These are phyloP conservation scores for Drosophila neoperkinsi DNA, from an alignment of 2,888 invertebrate genomes.

Conservation along the genomic window DNA sequence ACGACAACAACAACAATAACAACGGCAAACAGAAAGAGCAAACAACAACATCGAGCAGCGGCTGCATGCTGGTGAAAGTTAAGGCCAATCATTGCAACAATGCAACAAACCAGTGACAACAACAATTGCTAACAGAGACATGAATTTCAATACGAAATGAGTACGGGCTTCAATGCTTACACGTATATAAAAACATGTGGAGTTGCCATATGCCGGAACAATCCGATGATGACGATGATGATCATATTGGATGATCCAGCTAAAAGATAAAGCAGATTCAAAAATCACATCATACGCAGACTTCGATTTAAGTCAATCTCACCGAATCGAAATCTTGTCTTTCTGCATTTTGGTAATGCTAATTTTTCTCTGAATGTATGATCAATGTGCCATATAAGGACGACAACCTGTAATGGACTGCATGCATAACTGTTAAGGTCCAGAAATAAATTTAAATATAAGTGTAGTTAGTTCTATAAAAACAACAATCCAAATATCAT, in stretches of 20 bases:
- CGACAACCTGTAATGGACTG: constrained; percentile 19
- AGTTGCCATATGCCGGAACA: constrained; percentile 29
- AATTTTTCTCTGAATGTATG: constrained; percentile 62
- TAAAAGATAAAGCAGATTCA: constrained; percentile 41
- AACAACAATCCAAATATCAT: neutral
- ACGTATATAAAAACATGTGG: constrained; percentile 6
- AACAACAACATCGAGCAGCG: constrained; percentile 18
- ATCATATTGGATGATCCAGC: constrained; percentile 33
- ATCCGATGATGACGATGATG: constrained; percentile 40
- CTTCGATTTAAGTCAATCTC: constrained; percentile 27
- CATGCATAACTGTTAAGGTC: constrained; percentile 38
- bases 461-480: constrained; percentile 7
- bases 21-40: constrained; percentile 9
- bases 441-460: constrained; percentile 30
- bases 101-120: constrained; percentile 57
- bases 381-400: constrained; percentile 58
- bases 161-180: constrained; percentile 7
- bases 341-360: constrained; percentile 53
- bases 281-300: constrained; percentile 56
- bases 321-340: constrained; percentile 8
- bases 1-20: constrained; percentile 16
- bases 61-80: constrained; percentile 70
- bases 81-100: constrained; percentile 74
- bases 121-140: constrained; percentile 75
- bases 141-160: constrained; percentile 73